Evolutionary conservation across 2,113 vertebrate genomes (phyloP).

Genomic region (Strix uralensis): DNA sequence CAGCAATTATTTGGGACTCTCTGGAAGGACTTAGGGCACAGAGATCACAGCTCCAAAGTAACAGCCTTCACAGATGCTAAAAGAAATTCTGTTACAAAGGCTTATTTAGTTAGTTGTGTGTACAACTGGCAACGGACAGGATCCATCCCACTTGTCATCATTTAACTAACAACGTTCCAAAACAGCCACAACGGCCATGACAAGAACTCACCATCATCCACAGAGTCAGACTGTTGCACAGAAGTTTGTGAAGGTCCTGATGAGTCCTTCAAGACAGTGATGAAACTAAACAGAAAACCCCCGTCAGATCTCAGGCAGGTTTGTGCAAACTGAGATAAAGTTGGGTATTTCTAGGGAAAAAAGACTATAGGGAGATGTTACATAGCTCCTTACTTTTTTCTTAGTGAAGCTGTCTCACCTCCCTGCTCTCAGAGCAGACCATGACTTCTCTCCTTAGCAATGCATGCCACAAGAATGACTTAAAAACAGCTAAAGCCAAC

Average conservation of each 20-base stretch:
- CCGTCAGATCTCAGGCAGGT: background rate
- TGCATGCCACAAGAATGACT: background rate
- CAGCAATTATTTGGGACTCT: background rate
- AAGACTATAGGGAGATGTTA: background rate
- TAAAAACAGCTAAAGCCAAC: background rate
- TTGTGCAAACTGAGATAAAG: background rate
- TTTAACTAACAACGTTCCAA: background rate
- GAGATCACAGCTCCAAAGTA: background rate
- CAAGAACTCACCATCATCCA: slow-evolving; percentile 64
- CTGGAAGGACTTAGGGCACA: background rate
- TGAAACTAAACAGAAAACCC: slow-evolving; percentile 44
- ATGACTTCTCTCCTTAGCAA: background rate
- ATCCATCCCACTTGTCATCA: background rate
- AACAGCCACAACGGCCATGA: background rate
- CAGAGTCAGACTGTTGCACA: background rate
- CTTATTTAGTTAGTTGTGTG: background rate
- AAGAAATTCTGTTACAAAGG: background rate
- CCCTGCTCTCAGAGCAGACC: background rate
- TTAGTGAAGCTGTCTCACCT: background rate
- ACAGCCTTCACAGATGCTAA: background rate
- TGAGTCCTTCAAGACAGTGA: slow-evolving; percentile 16
- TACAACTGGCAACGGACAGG: background rate
- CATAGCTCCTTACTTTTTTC: background rate
- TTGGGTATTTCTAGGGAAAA: background rate
- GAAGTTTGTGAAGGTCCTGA: background rate